phyloP scores from a whole-genome alignment of 2,113 vertebrate species.

The Oophaga pumilio region DNA sequence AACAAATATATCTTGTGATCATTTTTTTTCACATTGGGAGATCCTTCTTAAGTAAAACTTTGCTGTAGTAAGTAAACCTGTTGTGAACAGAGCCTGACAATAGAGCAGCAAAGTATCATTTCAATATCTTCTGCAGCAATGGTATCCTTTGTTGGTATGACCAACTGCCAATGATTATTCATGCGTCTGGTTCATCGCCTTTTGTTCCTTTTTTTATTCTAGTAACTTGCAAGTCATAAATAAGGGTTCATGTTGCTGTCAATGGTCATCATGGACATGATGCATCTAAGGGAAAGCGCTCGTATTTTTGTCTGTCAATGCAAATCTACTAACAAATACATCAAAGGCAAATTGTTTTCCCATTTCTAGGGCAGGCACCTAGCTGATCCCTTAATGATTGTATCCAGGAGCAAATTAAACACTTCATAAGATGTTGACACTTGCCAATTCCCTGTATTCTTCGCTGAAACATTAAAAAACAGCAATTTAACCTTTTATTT shows the following conservation, averaged over 20 bases:
- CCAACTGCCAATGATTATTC: neutral
- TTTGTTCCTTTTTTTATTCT: neutral
- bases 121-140: too few species aligned
- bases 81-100: too few species aligned
- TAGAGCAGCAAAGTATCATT: neutral
- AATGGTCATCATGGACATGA: conserved; percentile 3
- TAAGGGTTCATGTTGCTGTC: neutral
- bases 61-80: too few species aligned
- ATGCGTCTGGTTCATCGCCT: neutral
- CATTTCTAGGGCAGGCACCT: conserved; percentile 53
- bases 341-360: conserved; percentile 58
- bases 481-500: conserved; percentile 40
- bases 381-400: conserved; percentile 57
- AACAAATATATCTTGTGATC: too few species aligned
- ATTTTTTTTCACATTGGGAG: too few species aligned
- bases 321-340: conserved; percentile 54
- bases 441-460: conserved; percentile 28
- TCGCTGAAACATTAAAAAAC: conserved; percentile 17
- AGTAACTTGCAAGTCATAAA: neutral
- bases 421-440: conserved; percentile 56
- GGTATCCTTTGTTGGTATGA: neutral
- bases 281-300: conserved; percentile 2
- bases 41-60: too few species aligned
- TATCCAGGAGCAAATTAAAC: conserved; percentile 57
- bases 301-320: conserved; percentile 32